Conservation (phyloP, 2,113 vertebrate species). For the Oreochromis tanganicae region DNA sequence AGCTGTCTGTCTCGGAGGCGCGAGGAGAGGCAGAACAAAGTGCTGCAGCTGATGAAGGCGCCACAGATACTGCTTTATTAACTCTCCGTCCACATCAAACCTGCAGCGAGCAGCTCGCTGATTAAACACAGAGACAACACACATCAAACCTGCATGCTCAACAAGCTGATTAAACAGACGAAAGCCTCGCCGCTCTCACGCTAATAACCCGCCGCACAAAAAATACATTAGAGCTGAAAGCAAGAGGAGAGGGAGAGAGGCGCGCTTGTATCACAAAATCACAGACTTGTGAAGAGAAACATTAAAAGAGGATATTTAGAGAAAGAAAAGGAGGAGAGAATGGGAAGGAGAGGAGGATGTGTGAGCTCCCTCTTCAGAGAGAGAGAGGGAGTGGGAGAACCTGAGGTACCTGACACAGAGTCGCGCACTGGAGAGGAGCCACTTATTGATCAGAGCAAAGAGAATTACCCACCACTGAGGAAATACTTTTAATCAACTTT, state of each 20-base stretch:
- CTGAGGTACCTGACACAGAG: slow-evolving; percentile 57
- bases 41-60: slow-evolving; percentile 68
- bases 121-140: slow-evolving; percentile 75
- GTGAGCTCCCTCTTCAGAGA: slow-evolving; percentile 4
- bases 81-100: slow-evolving; percentile 76
- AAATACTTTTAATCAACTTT: slow-evolving; percentile 51
- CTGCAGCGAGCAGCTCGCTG: slow-evolving; percentile 62
- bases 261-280: slow-evolving; percentile 53
- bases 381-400: not conserved
- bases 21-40: slow-evolving; percentile 59
- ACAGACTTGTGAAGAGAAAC: slow-evolving; percentile 41
- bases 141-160: slow-evolving; percentile 73
- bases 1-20: slow-evolving; percentile 40
- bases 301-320: slow-evolving; percentile 58
- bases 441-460: slow-evolving; percentile 62
- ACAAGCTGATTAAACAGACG: slow-evolving; percentile 71
- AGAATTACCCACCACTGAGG: slow-evolving; percentile 34
- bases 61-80: slow-evolving; percentile 74
- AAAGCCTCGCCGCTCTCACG: slow-evolving; percentile 44
- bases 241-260: not conserved
- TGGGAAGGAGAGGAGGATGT: slow-evolving; percentile 14
- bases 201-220: slow-evolving; percentile 63
- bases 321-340: slow-evolving; percentile 26
- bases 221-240: slow-evolving; percentile 55
- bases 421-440: slow-evolving; percentile 55